These are phyloP conservation scores for Scalopus aquaticus DNA, from an alignment of 2,113 vertebrate species.

Conservation along the genomic window DNA sequence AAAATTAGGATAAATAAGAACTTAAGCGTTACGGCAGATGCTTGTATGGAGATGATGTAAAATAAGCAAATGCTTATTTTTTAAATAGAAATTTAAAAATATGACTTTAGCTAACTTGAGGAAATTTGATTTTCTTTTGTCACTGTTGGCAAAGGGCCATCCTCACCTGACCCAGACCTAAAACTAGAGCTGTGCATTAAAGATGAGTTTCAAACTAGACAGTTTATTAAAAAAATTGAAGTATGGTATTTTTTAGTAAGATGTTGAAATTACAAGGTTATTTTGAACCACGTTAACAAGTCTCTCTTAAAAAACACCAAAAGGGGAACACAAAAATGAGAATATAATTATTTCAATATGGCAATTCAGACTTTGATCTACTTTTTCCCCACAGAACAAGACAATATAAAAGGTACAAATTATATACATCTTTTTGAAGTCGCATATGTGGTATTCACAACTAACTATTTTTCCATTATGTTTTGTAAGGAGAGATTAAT, in stretches of 20 bases:
- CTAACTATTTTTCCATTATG: constrained; percentile 90
- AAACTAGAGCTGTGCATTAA: constrained; percentile 51
- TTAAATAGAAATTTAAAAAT: constrained; percentile 34
- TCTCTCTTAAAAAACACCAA: constrained; percentile 17
- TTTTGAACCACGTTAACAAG: constrained; percentile 45
- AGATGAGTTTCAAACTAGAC: constrained; percentile 44
- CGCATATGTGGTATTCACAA: constrained; percentile 68
- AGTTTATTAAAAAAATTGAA: constrained; percentile 28
- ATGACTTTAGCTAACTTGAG: constrained; percentile 23
- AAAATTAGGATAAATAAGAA: constrained; percentile 1
- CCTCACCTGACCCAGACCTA: constrained; percentile 26
- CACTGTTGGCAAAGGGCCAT: constrained; percentile 52
- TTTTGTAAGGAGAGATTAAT: constrained; percentile 84
- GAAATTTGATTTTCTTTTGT: constrained; percentile 36
- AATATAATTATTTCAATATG: constrained; percentile 46
- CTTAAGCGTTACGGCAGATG: constrained; percentile 15
- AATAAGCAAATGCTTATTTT: constrained; percentile 19
- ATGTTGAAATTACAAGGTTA: background rate
- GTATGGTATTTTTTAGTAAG: constrained; percentile 27
- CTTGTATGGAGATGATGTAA: background rate
- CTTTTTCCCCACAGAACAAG: background rate
- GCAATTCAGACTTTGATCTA: constrained; percentile 30
- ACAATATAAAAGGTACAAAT: constrained; percentile 53
- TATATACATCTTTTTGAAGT: constrained; percentile 38
- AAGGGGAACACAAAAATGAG: constrained; percentile 23